Evolutionary conservation across 2,797 vertebrate genomes (phyloP), one percentile per base, ranked within the genome.

Genomic region (Mastacembelus armatus): DNA sequence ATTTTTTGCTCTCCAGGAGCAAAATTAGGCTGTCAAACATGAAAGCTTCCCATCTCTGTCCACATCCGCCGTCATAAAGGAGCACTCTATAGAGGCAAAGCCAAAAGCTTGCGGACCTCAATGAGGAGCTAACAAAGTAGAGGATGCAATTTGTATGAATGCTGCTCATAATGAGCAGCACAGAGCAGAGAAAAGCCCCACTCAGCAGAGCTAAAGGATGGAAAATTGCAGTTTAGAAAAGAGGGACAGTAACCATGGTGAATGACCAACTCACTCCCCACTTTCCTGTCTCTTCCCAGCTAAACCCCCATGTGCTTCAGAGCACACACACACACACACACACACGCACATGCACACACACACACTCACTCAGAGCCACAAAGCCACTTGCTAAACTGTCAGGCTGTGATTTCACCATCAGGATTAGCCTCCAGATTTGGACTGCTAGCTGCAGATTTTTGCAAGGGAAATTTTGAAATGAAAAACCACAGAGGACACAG

Each of bases 221-320:
- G 85, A 78, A 88, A 93, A 94, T 93, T 89, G 89, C 86, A 85
- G 85, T 89, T 88, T 68, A 64, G 73, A 85, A 80, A 81, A 78
- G 81, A 87, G 81, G 68, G 81, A 65, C 69, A 58, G 91, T 92
- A 92, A 91, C 92, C 92, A 91, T 92, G 90, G 89, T 82, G 82
- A 94, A 87, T 71, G 79, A 27, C 77, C 84, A 69, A 59, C 66
- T 81, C 69, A 47, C 61, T 30, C 50, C 52, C 47, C 66, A 60
- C 78, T 76, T 83, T 77, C 73, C 74, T 76, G 71, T 61, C 80
- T 71, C 77, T 77, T 79, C 72, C 74, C 44, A 42, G 68, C 71
- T 65, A 65, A 81, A 77, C 67, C 57, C 47, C 60, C 75, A 74
- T 39, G 67, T 78, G 63, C 84, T 85, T 78, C 65, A 71, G 33